Evolutionary conservation across 2,113 vertebrate species (phyloP).

Genomic region (Asarcornis scutulata): DNA sequence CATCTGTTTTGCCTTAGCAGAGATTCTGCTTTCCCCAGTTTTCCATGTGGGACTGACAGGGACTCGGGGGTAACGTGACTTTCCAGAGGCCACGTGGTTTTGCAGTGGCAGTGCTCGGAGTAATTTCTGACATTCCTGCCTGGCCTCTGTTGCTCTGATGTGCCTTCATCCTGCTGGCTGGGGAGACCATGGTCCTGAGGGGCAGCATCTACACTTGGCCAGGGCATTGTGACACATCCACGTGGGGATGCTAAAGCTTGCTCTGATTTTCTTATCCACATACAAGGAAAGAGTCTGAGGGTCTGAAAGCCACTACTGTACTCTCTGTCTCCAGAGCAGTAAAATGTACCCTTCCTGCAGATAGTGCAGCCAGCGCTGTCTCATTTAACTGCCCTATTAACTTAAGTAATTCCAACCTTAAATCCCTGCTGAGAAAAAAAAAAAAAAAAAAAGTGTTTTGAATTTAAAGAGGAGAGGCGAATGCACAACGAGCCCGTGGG

Average conservation of each 20-base stretch:
- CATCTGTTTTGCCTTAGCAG: background rate
- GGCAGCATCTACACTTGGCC: background rate
- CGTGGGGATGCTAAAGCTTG: background rate
- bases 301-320: background rate
- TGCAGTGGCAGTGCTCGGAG: background rate
- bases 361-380: background rate
- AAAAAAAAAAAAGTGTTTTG: background rate
- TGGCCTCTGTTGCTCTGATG: background rate
- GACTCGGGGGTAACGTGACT: background rate
- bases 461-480: background rate
- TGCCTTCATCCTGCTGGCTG: background rate
- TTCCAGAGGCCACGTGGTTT: background rate
- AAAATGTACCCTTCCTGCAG: background rate
- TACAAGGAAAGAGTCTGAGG: background rate
- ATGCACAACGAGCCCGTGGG: background rate
- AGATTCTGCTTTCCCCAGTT: background rate
- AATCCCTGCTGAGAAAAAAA: background rate
- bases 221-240: background rate
- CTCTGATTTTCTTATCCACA: background rate
- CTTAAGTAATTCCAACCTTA: background rate
- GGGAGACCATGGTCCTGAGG: background rate
- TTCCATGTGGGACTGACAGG: background rate
- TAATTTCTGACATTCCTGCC: background rate
- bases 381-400: background rate
- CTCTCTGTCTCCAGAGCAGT: background rate